Conservation (phyloP, 2,797 vertebrate species). For the Clamator glandarius region DNA sequence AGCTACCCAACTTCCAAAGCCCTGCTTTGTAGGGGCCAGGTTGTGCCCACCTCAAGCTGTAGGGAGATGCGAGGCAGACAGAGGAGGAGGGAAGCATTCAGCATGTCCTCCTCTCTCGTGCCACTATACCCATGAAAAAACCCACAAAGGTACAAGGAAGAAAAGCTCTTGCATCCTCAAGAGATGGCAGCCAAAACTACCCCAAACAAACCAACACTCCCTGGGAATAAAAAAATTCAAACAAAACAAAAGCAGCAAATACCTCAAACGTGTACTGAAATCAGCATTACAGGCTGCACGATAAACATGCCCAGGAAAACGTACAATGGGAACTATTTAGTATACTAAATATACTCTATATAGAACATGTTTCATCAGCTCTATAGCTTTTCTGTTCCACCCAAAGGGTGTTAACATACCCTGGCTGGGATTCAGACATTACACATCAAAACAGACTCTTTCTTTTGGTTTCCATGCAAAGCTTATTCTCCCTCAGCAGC, state of each 20-base stretch:
- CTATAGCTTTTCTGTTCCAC: constrained; percentile 60
- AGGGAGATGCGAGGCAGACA: neutral
- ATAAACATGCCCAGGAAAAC: constrained; percentile 20
- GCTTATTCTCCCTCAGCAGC: constrained; percentile 19
- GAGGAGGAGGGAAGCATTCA: neutral
- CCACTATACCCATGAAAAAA: neutral
- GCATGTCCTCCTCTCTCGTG: neutral
- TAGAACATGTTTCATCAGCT: constrained; percentile 52
- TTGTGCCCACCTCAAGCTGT: neutral
- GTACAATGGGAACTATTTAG: constrained; percentile 21
- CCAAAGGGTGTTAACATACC: constrained; percentile 63
- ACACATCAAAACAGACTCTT: constrained; percentile 62
- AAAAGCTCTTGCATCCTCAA: neutral
- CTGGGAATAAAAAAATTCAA: neutral
- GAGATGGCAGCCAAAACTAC: neutral
- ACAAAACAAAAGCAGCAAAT: constrained; percentile 9
- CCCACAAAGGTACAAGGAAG: neutral
- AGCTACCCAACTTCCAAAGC: neutral
- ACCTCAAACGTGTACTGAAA: neutral
- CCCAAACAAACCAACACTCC: neutral
- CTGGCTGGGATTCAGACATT: constrained; percentile 64
- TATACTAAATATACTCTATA: neutral
- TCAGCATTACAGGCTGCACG: neutral
- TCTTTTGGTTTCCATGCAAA: constrained; percentile 42
- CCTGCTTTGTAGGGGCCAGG: neutral